Conservation (phyloP, 2,888 invertebrate species). For the Acleris literana region DNA sequence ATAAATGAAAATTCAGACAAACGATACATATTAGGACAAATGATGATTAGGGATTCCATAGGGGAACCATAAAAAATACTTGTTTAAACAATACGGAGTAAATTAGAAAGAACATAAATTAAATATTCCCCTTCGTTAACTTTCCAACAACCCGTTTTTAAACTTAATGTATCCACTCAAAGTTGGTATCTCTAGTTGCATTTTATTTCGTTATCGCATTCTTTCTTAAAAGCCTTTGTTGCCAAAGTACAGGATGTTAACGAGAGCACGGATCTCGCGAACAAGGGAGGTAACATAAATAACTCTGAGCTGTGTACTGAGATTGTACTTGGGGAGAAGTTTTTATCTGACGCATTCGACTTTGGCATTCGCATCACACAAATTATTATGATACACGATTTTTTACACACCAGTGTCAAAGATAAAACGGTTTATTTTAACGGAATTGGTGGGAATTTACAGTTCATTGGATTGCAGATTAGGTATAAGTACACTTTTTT, state of each 20-base stretch:
- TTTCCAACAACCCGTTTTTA: neutral
- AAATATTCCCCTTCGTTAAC: too few species aligned
- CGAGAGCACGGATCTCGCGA: slow-evolving; percentile 41
- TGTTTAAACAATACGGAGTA: too few species aligned
- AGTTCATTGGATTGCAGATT: too few species aligned
- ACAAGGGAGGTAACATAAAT: slow-evolving; percentile 56
- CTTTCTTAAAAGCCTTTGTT: slow-evolving; percentile 34
- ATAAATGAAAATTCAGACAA: too few species aligned
- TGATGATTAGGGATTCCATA: too few species aligned
- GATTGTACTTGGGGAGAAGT: slow-evolving; percentile 50
- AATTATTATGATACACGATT: neutral
- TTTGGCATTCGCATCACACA: slow-evolving; percentile 23
- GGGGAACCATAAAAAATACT: too few species aligned
- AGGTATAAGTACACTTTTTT: too few species aligned
- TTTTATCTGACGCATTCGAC: slow-evolving; percentile 53
- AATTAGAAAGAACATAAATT: too few species aligned
- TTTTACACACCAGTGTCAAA: too few species aligned
- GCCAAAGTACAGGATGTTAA: slow-evolving; percentile 43
- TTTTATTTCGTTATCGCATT: slow-evolving; percentile 34
- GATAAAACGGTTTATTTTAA: too few species aligned
- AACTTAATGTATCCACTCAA: slow-evolving; percentile 10
- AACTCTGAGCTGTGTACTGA: slow-evolving; percentile 47
- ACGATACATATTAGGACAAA: too few species aligned
- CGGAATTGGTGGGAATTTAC: too few species aligned
- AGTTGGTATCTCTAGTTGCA: slow-evolving; percentile 23